Percentiles rank a stretch among this genome's conserved stretches.
Evolutionary conservation across 2,113 vertebrate species (phyloP).

Genomic region (Barbus barbus): DNA sequence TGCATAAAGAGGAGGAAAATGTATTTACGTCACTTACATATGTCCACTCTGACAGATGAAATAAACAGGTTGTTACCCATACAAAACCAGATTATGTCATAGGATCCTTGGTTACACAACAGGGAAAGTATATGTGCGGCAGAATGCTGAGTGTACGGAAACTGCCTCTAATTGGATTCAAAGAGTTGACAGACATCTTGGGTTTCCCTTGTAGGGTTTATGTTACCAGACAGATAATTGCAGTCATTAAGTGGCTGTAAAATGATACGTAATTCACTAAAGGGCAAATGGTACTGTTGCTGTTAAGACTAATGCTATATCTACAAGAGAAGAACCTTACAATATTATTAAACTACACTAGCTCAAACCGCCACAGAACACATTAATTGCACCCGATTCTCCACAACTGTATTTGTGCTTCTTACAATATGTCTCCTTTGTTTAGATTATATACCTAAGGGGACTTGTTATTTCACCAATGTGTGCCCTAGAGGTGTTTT

Average conservation of each 20-base stretch:
- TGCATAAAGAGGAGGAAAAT: background rate
- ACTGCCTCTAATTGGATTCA: constrained; percentile 5
- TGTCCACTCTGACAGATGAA: background rate
- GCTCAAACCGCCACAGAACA: background rate
- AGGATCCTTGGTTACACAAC: constrained; percentile 37
- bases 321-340: background rate
- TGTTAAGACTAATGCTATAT: background rate
- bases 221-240: background rate
- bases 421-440: background rate
- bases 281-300: background rate
- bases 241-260: constrained; percentile 2
- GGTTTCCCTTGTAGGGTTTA: background rate
- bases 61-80: background rate
- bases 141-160: background rate
- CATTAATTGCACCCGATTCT: background rate
- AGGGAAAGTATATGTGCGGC: background rate
- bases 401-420: background rate
- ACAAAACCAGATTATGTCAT: constrained; percentile 31
- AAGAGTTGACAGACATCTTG: background rate
- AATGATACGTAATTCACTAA: constrained; percentile 9
- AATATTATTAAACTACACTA: background rate
- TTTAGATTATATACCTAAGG: background rate
- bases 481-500: background rate
- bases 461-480: background rate
- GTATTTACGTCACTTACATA: background rate